Evolutionary conservation across 2,888 invertebrate genomes (phyloP).

Genomic region (Thymelicus acteon): DNA sequence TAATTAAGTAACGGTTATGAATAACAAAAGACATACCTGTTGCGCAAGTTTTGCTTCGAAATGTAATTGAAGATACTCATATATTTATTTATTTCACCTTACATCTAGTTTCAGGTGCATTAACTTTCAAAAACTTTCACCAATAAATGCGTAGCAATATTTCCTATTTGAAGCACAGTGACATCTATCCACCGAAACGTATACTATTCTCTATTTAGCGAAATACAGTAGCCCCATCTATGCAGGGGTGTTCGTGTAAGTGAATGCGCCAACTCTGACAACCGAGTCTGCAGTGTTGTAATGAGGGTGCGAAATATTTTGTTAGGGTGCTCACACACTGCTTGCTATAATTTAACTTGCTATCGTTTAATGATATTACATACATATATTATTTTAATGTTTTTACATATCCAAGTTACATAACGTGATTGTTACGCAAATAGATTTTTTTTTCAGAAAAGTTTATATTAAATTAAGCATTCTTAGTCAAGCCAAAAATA

Average conservation of each 20-base stretch:
- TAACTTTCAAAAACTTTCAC: neutral
- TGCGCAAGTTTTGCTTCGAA: neutral
- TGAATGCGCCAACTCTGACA: conserved; percentile 65
- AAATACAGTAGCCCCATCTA: conserved; percentile 82
- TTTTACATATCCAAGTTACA: too few relatives aligned
- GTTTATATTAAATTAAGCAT: too few relatives aligned
- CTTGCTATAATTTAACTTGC: neutral
- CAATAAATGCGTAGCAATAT: neutral
- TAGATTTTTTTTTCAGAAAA: too few relatives aligned
- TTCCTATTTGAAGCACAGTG: conserved; percentile 45
- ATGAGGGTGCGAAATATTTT: conserved; percentile 41
- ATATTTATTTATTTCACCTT: too few relatives aligned
- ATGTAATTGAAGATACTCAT: neutral
- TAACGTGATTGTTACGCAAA: too few relatives aligned
- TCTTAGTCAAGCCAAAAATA: too few relatives aligned
- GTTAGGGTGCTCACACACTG: conserved; percentile 15
- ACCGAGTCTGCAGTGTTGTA: conserved; percentile 65
- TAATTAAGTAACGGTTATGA: conserved; percentile 14
- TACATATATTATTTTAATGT: too few relatives aligned
- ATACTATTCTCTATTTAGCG: conserved; percentile 70
- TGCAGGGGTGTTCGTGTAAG: conserved; percentile 61
- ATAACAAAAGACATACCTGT: neutral
- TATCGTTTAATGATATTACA: neutral
- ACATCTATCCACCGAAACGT: conserved; percentile 74
- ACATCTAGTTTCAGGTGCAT: too few relatives aligned